phyloP scores from a whole-genome alignment of 2,888 invertebrate species.

The Acronicta psi region DNA sequence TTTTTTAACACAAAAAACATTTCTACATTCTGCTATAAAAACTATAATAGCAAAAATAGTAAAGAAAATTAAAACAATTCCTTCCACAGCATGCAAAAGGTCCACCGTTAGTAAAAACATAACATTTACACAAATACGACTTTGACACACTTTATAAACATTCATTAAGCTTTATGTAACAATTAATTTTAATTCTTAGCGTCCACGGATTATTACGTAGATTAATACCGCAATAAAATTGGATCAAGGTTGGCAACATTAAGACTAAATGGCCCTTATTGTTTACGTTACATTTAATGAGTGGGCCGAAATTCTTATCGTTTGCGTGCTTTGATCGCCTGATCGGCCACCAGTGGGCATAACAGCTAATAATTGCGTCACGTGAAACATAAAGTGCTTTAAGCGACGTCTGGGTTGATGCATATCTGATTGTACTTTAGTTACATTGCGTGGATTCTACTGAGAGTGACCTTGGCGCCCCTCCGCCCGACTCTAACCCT shows the following conservation, averaged over 20 bases:
- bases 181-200: constrained; percentile 45
- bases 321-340: constrained; percentile 70
- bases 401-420: constrained; percentile 71
- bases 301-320: constrained; percentile 80
- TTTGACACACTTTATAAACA: constrained; percentile 65
- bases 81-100: constrained; percentile 43
- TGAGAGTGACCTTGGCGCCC: constrained; percentile 84
- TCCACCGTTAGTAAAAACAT: constrained; percentile 30
- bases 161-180: constrained; percentile 51
- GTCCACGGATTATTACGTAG: constrained; percentile 43
- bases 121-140: constrained; percentile 39
- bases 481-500: constrained; percentile 66
- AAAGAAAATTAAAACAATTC: too few species aligned
- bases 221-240: constrained; percentile 65
- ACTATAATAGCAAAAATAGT: too few species aligned
- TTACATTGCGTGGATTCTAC: constrained; percentile 82
- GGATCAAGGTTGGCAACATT: constrained; percentile 74
- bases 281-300: constrained; percentile 76
- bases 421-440: constrained; percentile 74
- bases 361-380: constrained; percentile 77
- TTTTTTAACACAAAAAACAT: constrained; percentile 33
- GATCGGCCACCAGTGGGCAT: constrained; percentile 69
- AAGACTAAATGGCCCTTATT: constrained; percentile 63
- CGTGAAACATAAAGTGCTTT: constrained; percentile 73
- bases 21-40: constrained; percentile 46